phyloP scores from a whole-genome alignment of 2,113 vertebrate genomes.

The Eurypyga helias region DNA sequence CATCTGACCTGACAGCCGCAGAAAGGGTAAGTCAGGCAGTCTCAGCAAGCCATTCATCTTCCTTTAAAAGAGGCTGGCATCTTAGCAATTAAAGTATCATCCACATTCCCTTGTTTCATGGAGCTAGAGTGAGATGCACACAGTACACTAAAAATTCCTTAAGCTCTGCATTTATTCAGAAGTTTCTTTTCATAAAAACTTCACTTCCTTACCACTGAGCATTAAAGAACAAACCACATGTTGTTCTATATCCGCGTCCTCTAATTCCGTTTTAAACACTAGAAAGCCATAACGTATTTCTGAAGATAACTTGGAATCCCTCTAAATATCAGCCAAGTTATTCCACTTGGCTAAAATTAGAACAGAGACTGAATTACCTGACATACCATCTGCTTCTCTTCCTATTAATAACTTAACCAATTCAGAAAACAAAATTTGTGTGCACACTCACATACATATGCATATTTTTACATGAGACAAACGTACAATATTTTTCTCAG shows the following conservation, averaged over 20 bases:
- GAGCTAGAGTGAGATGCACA: neutral
- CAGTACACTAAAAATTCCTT: neutral
- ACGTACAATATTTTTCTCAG: neutral
- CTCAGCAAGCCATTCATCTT: neutral
- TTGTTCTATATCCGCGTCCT: neutral
- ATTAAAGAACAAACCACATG: neutral
- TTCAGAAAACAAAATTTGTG: neutral
- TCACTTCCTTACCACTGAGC: neutral
- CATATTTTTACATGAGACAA: neutral
- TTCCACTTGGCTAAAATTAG: neutral
- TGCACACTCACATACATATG: neutral
- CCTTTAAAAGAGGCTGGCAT: neutral
- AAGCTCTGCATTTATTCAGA: neutral
- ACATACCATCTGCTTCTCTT: neutral
- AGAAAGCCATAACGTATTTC: neutral
- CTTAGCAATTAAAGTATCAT: neutral
- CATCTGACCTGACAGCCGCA: accelerated
- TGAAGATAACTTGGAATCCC: neutral
- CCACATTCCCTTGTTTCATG: neutral
- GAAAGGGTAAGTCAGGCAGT: neutral
- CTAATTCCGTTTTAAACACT: neutral
- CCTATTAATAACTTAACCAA: neutral
- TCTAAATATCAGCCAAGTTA: neutral
- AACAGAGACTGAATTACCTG: neutral
- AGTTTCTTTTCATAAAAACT: neutral